Base-by-base conservation (phyloP, 2,888 invertebrate species). In the Apodemia zela region DNA sequence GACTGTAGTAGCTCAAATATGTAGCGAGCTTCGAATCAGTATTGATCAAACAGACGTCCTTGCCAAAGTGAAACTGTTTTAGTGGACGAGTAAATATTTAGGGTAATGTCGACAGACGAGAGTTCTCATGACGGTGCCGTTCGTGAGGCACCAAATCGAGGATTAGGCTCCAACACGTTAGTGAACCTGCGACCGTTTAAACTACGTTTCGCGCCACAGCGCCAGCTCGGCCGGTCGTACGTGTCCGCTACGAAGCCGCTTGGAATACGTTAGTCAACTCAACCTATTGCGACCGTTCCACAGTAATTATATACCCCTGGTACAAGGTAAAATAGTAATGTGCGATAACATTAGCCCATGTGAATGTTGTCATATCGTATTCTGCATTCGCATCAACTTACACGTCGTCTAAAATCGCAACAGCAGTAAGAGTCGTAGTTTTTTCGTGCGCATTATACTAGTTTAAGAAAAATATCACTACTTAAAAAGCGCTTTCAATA, bases 231-330 rank as follows among this genome's bases (percentile, higher is more conserved):
- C 3, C 62, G 62, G 18, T 62, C 62, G 17, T 62, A 59, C 47
- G 58, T 62, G 33, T 87, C 89, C 13, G 78, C 79, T 18, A 78
- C 83, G 60, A 82, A 81, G 62, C 91, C 91, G 35, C 76, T 81
- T 8, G 77, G 78, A 35, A 70, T 89, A 47, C 86, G 89, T 89
- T 61, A 78, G 82, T 79, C 11, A 6, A 15, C 42, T 42, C 42
- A 42, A 15, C 5, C 15, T 42, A 15, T 5, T 15, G 4, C 42
- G 15, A 42, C 15, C 15, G 42, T 15, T 42, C 15, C 15, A 10
- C 5, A 42, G 4, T 42, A 5, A 5, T 5, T 5, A 15, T 10
- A 42, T 15, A n/a, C n/a, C n/a, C n/a, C n/a, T 38, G 4, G 15
- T 15, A 42, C 15, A 3, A 42, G 15, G 15, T 15, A 42, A 42